A percentile compares a stretch with the other conserved stretches of the same genome.
Evolutionary conservation across 1,140 invertebrate species (phyloP).

Genomic region (Ceratosolen fusciceps): DNA sequence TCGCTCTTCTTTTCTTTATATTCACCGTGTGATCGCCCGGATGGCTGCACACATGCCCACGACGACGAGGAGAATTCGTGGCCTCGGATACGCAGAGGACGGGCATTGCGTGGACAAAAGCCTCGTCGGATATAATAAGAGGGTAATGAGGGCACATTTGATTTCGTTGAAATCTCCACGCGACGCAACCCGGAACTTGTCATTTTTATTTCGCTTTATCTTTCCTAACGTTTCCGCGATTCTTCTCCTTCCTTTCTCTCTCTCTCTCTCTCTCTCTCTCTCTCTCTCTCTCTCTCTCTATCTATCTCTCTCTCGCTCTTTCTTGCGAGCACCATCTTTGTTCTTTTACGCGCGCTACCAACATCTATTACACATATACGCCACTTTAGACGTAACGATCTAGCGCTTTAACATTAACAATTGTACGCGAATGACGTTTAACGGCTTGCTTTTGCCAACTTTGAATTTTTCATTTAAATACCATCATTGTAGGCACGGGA

Average conservation of each 20-base stretch:
- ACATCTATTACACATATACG: no score
- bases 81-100: not conserved
- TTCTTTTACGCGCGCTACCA: no score
- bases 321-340: no score
- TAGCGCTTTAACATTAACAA: no score
- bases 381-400: no score
- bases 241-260: no score
- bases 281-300: no score
- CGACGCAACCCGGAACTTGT: not conserved
- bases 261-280: not conserved
- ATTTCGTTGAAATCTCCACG: not conserved
- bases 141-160: not conserved
- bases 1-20: not conserved
- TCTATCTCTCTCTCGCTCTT: no score
- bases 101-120: not conserved
- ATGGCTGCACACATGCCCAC: not conserved
- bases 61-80: conserved; percentile 1
- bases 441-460: no score
- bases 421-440: no score
- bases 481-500: no score
- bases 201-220: not conserved
- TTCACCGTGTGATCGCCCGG: not conserved
- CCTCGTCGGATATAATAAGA: not conserved
- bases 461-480: no score
- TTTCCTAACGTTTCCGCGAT: not conserved